These are phyloP conservation scores for Somateria mollissima DNA, from an alignment of 2,797 vertebrate genomes.

Conservation along the genomic window DNA sequence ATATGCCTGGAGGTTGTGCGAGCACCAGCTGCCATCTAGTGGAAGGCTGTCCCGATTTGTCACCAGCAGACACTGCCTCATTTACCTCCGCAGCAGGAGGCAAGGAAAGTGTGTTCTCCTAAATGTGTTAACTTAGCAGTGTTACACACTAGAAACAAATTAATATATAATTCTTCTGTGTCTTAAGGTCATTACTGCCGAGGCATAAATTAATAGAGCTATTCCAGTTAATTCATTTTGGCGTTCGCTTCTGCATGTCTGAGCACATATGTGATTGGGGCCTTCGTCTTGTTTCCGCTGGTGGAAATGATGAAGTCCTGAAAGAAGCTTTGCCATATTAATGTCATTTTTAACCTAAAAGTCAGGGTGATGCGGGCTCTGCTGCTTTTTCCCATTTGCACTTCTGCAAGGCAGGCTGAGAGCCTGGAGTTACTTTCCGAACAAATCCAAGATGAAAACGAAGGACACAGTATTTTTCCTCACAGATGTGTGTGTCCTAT, in stretches of 20 bases:
- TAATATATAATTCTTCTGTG: constrained; percentile 78
- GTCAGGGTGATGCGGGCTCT: background rate
- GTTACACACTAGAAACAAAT: constrained; percentile 75
- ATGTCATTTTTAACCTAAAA: constrained; percentile 62
- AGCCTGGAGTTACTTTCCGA: background rate
- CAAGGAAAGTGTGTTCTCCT: constrained; percentile 46
- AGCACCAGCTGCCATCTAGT: constrained; percentile 83
- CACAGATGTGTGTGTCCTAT: constrained; percentile 40
- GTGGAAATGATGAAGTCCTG: constrained; percentile 42
- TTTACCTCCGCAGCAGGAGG: constrained; percentile 75
- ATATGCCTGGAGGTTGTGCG: constrained; percentile 50
- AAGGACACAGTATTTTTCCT: constrained; percentile 18
- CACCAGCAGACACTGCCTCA: constrained; percentile 40
- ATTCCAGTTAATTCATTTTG: constrained; percentile 72
- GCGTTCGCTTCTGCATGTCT: constrained; percentile 74
- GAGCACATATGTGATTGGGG: constrained; percentile 62
- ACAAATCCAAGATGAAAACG: background rate
- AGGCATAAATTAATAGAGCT: constrained; percentile 79
- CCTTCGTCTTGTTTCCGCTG: background rate
- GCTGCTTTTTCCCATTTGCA: background rate
- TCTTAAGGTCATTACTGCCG: constrained; percentile 78
- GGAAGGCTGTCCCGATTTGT: constrained; percentile 36
- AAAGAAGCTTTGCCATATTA: constrained; percentile 42
- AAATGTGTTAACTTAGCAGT: constrained; percentile 75
- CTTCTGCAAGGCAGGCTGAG: background rate